These are phyloP conservation scores for Varroa destructor DNA, from an alignment of 1,140 invertebrate species.

Conservation along the genomic window DNA sequence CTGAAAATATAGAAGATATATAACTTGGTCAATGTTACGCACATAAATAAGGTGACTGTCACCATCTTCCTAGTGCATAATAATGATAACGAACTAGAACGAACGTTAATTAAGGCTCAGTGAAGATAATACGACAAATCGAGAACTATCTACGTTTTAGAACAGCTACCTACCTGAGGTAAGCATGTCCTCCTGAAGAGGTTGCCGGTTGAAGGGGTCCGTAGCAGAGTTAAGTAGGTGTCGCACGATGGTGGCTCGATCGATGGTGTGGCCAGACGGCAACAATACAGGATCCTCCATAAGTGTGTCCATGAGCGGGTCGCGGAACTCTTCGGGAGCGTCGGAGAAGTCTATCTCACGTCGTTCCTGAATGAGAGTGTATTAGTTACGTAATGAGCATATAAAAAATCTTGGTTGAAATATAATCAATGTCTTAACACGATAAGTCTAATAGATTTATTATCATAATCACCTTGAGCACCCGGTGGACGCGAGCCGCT, in stretches of 20 bases:
- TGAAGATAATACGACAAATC: neutral
- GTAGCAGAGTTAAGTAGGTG: conserved; percentile 89
- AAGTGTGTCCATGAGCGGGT: conserved; percentile 91
- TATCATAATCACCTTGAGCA: neutral
- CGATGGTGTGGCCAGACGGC: conserved; percentile 88
- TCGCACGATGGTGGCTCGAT: conserved; percentile 73
- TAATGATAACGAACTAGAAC: neutral
- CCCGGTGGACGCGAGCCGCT: conserved; percentile 40
- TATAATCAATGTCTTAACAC: conserved; percentile 21
- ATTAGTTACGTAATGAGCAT: conserved; percentile 39
- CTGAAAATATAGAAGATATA: no score
- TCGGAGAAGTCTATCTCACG: conserved; percentile 71
- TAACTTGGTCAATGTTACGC: no score
- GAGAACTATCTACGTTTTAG: neutral
- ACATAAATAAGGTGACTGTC: no score
- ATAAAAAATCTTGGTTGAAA: conserved; percentile 32
- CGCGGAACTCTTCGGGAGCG: conserved; percentile 90
- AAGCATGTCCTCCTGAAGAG: conserved; percentile 73
- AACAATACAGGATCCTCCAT: conserved; percentile 90
- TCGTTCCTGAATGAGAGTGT: conserved; percentile 52
- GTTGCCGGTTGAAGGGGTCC: conserved; percentile 92
- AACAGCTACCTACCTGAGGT: conserved; percentile 49
- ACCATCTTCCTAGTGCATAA: neutral
- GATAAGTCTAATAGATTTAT: conserved; percentile 3
- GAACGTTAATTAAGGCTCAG: neutral